Evolutionary conservation across 2,888 invertebrate genomes (phyloP), one percentile per base, ranked within the genome.

Genomic region (Anoplius nigerrimus): DNA sequence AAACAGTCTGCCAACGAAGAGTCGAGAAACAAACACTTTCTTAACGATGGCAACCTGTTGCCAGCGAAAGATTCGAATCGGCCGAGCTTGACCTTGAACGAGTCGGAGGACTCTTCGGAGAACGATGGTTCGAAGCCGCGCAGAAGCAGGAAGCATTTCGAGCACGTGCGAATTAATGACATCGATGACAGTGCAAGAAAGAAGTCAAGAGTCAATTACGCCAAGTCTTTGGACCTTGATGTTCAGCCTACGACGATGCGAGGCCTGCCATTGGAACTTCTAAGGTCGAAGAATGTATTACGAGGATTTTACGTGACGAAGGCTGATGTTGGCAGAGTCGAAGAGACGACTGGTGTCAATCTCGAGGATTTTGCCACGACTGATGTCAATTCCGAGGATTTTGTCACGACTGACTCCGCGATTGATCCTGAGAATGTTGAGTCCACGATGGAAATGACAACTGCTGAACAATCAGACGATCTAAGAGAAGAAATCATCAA

Each of bases 281-380:
- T 69, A 16, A 69, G 62, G 1, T n/a, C 65, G 0, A 69, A 8
- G 0, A 20, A 59, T 16, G 13, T 43, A 13, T 58, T 61, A 0
- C 74, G 69, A 27, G 81, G 81, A 0, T 81, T 82, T 55, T 82
- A 76, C 52, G 63, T 82, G 0, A 78, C 72, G n/a, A 74, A 21
- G 18, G 55, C 54, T 18, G 62, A 64, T 0, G 18, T 48, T 0
- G 61, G 62, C 16, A 15, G 34, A 0, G 21, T 62, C 6, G 34
- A 34, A 34, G 42, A 51, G 2, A 16, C 53, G 4, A 54, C 27
- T 5, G 24, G 18, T 15, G 20, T 46, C 4, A 52, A 15, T 20
- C 42, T 45, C 43, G 22, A 22, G n/a, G 11, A 53, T 21, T 3
- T 48, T 34, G 6, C 59, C 21, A 16, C 16, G 8, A 61, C 15